Percentiles rank a stretch among this genome's conserved stretches.
Conservation (phyloP, 2,797 vertebrate species). For the Cirrhinus molitorella region DNA sequence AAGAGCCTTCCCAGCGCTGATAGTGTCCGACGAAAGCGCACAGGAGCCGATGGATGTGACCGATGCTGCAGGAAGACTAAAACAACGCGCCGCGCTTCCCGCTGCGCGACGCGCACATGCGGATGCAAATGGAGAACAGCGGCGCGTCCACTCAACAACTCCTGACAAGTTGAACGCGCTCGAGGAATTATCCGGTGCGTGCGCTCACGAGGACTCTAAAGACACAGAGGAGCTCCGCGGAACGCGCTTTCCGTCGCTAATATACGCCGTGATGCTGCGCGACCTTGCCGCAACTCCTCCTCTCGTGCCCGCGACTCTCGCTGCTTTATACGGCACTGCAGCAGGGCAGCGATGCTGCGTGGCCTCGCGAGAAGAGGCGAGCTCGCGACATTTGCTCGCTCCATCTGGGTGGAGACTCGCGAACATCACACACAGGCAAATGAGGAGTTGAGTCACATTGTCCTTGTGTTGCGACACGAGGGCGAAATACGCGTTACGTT, state of each 20-base stretch:
- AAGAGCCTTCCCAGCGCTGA: slow-evolving; percentile 4
- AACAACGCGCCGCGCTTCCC: slow-evolving; percentile 48
- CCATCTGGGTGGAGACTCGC: slow-evolving; percentile 51
- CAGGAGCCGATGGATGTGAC: not conserved
- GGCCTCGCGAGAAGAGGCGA: slow-evolving; percentile 36
- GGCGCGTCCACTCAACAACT: slow-evolving; percentile 65
- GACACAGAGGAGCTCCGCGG: slow-evolving; percentile 16
- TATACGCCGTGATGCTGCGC: slow-evolving; percentile 62
- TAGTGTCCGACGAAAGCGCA: not conserved
- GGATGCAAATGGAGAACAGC: slow-evolving; percentile 49
- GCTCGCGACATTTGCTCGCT: slow-evolving; percentile 63
- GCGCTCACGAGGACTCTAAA: slow-evolving; percentile 1
- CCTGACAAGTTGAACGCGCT: slow-evolving; percentile 2
- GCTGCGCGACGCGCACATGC: slow-evolving; percentile 52
- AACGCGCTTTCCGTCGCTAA: not conserved
- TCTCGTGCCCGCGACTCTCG: slow-evolving; percentile 45
- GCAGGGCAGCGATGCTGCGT: slow-evolving; percentile 64
- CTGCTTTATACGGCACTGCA: slow-evolving; percentile 68
- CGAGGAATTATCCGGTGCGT: not conserved
- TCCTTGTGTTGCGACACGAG: not conserved
- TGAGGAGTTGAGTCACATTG: not conserved
- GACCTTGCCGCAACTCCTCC: slow-evolving; percentile 68
- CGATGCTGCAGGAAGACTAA: slow-evolving; percentile 13
- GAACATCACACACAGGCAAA: not conserved
- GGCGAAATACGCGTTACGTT: not conserved